Conservation (phyloP, 2,888 invertebrate species). For the Dromius quadrimaculatus region DNA sequence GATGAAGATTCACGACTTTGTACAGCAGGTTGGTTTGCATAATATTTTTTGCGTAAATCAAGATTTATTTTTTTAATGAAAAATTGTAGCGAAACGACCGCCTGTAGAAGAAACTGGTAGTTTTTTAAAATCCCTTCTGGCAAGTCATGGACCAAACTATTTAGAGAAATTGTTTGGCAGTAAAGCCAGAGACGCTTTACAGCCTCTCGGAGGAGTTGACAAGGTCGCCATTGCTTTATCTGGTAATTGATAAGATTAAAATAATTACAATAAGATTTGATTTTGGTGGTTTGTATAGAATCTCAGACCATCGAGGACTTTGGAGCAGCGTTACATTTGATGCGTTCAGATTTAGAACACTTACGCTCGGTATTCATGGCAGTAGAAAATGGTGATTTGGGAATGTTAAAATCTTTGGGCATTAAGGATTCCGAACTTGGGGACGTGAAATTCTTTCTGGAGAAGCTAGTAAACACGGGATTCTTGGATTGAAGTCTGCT, state of each 20-base stretch:
- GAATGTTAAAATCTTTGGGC: slow-evolving; percentile 92
- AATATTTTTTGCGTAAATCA: slow-evolving; percentile 18
- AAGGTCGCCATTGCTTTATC: slow-evolving; percentile 95
- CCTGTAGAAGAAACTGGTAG: slow-evolving; percentile 97
- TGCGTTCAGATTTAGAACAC: slow-evolving; percentile 91
- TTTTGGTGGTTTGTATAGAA: slow-evolving; percentile 71
- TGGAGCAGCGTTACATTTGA: slow-evolving; percentile 86
- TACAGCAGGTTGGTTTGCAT: slow-evolving; percentile 80
- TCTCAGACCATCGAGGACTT: slow-evolving; percentile 96
- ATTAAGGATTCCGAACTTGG: slow-evolving; percentile 96
- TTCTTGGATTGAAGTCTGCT: slow-evolving; percentile 91
- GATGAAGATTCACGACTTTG: slow-evolving; percentile 95
- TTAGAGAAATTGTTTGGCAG: slow-evolving; percentile 95
- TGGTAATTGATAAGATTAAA: slow-evolving; percentile 74
- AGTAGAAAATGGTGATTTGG: slow-evolving; percentile 93
- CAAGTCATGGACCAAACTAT: slow-evolving; percentile 96
- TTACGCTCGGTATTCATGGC: slow-evolving; percentile 95
- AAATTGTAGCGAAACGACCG: slow-evolving; percentile 87
- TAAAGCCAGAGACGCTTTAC: slow-evolving; percentile 92
- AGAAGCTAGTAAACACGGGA: slow-evolving; percentile 94
- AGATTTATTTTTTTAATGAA: neutral
- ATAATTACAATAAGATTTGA: neutral
- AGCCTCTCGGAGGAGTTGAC: slow-evolving; percentile 93
- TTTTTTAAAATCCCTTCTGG: slow-evolving; percentile 92
- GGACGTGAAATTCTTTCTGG: slow-evolving; percentile 95